Conservation (phyloP, 2,797 vertebrate species). For the Mallotus villosus region DNA sequence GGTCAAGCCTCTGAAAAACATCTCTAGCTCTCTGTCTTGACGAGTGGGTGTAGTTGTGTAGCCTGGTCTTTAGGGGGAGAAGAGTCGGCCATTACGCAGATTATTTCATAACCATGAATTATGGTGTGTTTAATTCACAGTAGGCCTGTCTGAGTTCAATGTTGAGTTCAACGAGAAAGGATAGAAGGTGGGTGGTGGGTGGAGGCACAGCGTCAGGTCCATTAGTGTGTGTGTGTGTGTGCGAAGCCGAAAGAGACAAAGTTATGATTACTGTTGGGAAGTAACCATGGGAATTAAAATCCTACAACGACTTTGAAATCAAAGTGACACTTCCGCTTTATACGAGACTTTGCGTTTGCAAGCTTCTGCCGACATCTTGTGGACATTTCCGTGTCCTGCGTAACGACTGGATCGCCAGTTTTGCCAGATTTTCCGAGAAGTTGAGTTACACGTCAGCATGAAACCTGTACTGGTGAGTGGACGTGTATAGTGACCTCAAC, state of each 20-base stretch:
- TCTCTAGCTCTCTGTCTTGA: constrained; percentile 5
- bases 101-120: constrained; percentile 16
- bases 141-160: constrained; percentile 9
- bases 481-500: constrained; percentile 73
- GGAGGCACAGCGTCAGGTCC: not conserved
- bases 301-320: no score
- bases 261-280: not conserved
- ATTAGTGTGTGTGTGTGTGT: constrained; percentile 3
- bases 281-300: not conserved
- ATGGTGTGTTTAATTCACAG: not conserved
- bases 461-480: constrained; percentile 76
- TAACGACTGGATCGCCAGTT: constrained; percentile 21
- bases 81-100: constrained; percentile 9
- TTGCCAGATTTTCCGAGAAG: constrained; percentile 61
- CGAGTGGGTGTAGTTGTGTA: not conserved
- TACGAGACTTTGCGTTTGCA: no score
- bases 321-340: no score
- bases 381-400: constrained; percentile 26
- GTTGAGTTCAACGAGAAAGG: not conserved
- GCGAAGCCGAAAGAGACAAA: not conserved
- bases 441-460: constrained; percentile 77
- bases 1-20: constrained; percentile 1
- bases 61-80: constrained; percentile 2
- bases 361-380: constrained; percentile 55
- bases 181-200: not conserved